A percentile compares a stretch with the other conserved stretches of the same genome.
Evolutionary conservation across 2,113 vertebrate species (phyloP).

Genomic region (Ceyx melanurus): DNA sequence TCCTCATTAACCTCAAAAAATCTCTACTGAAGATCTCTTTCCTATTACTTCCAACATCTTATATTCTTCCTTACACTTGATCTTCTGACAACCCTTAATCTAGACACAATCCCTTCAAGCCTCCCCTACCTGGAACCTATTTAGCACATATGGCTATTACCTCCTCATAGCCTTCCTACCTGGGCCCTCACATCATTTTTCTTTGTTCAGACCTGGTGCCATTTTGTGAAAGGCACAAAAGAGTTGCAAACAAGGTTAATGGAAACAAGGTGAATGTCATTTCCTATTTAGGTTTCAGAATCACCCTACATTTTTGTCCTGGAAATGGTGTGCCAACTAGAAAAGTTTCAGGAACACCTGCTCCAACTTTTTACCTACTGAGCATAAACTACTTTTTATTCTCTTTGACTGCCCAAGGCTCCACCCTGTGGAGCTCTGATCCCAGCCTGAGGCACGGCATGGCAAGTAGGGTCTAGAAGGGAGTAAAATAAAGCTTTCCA

Average conservation of each 20-base stretch:
- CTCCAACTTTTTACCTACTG: background rate
- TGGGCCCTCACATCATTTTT: background rate
- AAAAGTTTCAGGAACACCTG: background rate
- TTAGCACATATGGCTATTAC: background rate
- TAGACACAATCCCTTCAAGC: slow-evolving; percentile 17
- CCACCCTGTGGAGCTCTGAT: background rate
- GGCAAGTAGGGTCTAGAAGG: background rate
- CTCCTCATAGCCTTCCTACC: background rate
- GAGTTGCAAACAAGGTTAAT: background rate
- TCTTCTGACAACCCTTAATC: slow-evolving; percentile 33
- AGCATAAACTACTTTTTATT: background rate
- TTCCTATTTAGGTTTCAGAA: background rate
- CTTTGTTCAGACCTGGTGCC: background rate
- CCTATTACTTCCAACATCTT: background rate
- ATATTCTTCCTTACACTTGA: background rate
- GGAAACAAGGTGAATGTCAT: background rate
- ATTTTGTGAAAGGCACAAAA: background rate
- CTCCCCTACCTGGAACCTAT: background rate
- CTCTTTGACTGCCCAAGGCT: background rate
- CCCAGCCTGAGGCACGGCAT: background rate
- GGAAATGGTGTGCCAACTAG: background rate
- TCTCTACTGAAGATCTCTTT: slow-evolving; percentile 6
- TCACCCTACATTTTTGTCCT: background rate
- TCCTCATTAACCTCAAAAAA: slow-evolving; percentile 48
- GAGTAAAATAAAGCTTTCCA: background rate